phyloP scores from a whole-genome alignment of 1,140 invertebrate species.

The Drosophila parabipectinata region DNA sequence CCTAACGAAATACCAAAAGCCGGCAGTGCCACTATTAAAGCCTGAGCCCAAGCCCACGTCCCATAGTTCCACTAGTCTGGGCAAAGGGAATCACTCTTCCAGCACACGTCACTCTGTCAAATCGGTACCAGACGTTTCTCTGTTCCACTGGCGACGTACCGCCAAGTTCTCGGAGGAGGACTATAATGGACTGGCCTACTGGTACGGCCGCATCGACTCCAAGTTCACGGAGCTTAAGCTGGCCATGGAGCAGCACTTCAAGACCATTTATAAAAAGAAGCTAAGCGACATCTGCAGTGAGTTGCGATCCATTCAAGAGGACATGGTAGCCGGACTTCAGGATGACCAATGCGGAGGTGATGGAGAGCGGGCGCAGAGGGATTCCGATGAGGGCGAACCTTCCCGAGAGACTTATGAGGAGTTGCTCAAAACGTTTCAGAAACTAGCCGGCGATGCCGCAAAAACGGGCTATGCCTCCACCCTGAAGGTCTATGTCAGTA shows the following conservation, averaged over 20 bases:
- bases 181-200: conserved; percentile 45
- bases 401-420: conserved; percentile 21
- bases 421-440: conserved; percentile 31
- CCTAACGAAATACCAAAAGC: neutral
- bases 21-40: neutral
- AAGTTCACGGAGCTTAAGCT: conserved; percentile 47
- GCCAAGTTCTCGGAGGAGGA: conserved; percentile 39
- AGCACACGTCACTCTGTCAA: neutral
- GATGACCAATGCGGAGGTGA: conserved; percentile 51
- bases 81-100: neutral
- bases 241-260: conserved; percentile 52
- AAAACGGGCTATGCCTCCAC: conserved; percentile 33
- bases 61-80: neutral
- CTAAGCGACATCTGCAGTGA: conserved; percentile 34
- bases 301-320: conserved; percentile 25
- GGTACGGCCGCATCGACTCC: conserved; percentile 65
- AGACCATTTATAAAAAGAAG: conserved; percentile 43
- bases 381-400: neutral
- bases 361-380: neutral
- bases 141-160: neutral
- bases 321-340: neutral
- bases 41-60: neutral
- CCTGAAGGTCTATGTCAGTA: conserved; percentile 52
- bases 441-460: conserved; percentile 44
- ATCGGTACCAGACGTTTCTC: conserved; percentile 11